Percentiles rank a stretch among this genome's conserved stretches.
Evolutionary conservation across 2,888 invertebrate genomes (phyloP).

Genomic region (Caenorhabditis sp.): DNA sequence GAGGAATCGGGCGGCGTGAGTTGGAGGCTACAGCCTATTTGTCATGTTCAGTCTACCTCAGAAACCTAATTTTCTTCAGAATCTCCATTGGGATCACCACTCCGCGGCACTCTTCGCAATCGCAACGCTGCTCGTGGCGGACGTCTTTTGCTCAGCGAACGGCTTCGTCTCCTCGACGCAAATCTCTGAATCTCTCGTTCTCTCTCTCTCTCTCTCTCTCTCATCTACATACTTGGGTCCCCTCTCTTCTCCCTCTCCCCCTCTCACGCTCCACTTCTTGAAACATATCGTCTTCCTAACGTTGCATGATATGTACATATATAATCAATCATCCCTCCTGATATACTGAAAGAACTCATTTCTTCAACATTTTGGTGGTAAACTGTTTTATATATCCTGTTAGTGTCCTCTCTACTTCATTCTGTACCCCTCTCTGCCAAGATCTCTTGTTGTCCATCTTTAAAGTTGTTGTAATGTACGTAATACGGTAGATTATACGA

Average conservation of each 20-base stretch:
- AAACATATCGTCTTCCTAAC: too few species aligned
- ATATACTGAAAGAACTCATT: too few species aligned
- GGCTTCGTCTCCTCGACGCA: constrained; percentile 32
- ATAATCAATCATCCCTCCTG: too few species aligned
- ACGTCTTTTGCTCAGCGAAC: constrained; percentile 28
- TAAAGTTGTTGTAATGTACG: too few species aligned
- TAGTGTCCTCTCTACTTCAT: too few species aligned
- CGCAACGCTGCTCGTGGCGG: not conserved
- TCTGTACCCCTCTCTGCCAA: too few species aligned
- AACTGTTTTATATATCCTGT: too few species aligned
- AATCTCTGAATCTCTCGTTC: not conserved
- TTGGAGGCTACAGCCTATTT: not conserved
- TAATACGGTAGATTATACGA: too few species aligned
- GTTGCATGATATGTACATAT: too few species aligned
- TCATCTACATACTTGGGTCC: not conserved
- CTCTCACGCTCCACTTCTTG: not conserved
- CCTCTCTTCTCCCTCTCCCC: not conserved
- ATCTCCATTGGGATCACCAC: constrained; percentile 15
- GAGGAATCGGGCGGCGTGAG: not conserved
- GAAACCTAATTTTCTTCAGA: constrained; percentile 5
- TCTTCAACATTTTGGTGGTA: too few species aligned
- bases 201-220: too few species aligned
- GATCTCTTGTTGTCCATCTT: too few species aligned
- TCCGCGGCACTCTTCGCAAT: constrained; percentile 17
- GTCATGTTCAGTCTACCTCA: not conserved